Percentiles rank a stretch among this genome's conserved stretches.
These are phyloP conservation scores for Nasonovia ribisnigri DNA, from an alignment of 2,888 invertebrate genomes.

Conservation along the genomic window DNA sequence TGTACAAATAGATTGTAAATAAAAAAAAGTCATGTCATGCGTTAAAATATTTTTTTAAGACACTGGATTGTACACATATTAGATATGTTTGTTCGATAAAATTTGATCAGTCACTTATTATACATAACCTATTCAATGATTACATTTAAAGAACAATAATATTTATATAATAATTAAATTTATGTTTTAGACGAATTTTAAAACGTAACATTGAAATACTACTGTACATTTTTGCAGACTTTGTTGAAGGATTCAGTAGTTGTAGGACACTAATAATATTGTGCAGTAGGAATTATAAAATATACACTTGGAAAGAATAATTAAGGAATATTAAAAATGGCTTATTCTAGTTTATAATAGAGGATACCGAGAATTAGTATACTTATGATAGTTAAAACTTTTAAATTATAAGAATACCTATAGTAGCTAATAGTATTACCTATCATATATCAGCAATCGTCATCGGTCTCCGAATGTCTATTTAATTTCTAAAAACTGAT, in stretches of 20 bases:
- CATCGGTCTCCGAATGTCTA: background rate
- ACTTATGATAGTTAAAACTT: too few relatives aligned
- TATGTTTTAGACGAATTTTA: background rate
- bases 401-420: background rate
- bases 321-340: too few relatives aligned
- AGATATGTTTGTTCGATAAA: background rate
- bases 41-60: background rate
- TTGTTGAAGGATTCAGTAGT: background rate
- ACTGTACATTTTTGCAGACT: background rate
- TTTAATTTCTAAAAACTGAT: background rate
- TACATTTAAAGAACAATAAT: background rate
- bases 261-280: background rate
- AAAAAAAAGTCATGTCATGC: background rate
- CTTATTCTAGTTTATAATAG: too few relatives aligned
- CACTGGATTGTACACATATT: background rate
- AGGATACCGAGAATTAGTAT: too few relatives aligned
- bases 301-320: background rate
- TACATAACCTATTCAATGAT: background rate
- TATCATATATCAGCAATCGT: background rate
- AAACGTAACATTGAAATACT: background rate
- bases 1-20: background rate
- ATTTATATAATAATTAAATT: background rate
- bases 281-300: background rate
- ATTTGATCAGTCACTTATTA: background rate
- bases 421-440: background rate